Base-by-base conservation (phyloP, 2,888 invertebrate species). In the Oegoconia quadripuncta region DNA sequence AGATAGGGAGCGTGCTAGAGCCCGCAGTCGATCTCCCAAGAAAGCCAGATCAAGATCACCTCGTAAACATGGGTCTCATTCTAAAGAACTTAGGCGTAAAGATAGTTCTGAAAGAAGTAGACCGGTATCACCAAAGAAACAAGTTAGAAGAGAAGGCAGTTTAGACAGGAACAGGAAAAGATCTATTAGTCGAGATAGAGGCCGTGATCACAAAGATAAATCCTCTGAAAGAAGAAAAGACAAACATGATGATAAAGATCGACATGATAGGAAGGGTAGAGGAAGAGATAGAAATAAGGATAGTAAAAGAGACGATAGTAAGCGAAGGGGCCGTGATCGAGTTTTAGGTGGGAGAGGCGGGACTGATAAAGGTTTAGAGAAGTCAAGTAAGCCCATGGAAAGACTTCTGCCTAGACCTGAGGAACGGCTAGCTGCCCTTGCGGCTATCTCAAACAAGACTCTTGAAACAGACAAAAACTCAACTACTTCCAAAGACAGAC, bases 241-340 rank as follows among this genome's bases (percentile, higher is more conserved):
- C 41, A 88, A 89, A 61, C 80, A 88, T 55, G 89, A 89, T 43
- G 89, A 89, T 31, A 88, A 90, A 62, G 90, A 90, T 52, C 77
- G 90, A 59, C 84, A 91, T 48, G 93, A 93, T 41, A 84, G 92
- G 33, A 91, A 91, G 49, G 94, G 94, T 48, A 86, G 94, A 46
- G 92, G 93, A 36, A 90, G 94, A 38, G 89, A 88, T 78, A 79
- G 91, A 45, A 90, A 87, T 49, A 75, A 90, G 37, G 92, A 86
- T 44, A 73, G 63, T 50, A 88, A 88, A 73, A 71, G 87, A 52
- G 83, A 84, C 48, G 89, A 90, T 41, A 77, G 86, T 38, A 84
- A 89, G 54, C 72, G 91, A 47, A 67, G 89, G 42, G 87, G 83
- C 8, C 72, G 90, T 22, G 84, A 83, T 17, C 64, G 81, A 39